Conservation (phyloP, 2,113 vertebrate species). For the Myotis brandtii region DNA sequence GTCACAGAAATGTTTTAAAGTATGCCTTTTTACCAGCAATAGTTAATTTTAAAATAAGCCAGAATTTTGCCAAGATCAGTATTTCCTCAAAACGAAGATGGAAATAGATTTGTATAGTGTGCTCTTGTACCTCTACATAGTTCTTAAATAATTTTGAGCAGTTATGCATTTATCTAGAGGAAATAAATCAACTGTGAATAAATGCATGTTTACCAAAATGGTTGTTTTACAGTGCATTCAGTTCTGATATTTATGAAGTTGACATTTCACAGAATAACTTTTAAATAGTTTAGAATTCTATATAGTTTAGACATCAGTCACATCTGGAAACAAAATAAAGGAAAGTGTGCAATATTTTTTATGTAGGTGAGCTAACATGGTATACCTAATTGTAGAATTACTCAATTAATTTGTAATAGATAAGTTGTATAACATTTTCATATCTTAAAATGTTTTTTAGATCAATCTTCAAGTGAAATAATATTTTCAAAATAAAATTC, state of each 20-base stretch:
- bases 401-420: constrained; percentile 80
- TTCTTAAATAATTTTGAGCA: constrained; percentile 79
- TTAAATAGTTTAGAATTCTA: constrained; percentile 66
- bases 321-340: constrained; percentile 69
- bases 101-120: constrained; percentile 75
- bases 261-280: constrained; percentile 71
- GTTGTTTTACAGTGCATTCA: constrained; percentile 78
- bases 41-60: constrained; percentile 73
- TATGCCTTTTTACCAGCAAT: constrained; percentile 73
- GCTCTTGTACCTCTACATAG: constrained; percentile 74
- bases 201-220: constrained; percentile 84
- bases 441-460: constrained; percentile 81
- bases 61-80: constrained; percentile 79
- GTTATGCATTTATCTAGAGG: constrained; percentile 77
- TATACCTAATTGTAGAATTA: constrained; percentile 73
- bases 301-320: constrained; percentile 69
- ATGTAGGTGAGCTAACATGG: constrained; percentile 61
- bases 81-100: constrained; percentile 76
- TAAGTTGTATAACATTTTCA: constrained; percentile 80
- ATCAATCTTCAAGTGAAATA: constrained; percentile 78
- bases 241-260: constrained; percentile 77
- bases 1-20: constrained; percentile 45
- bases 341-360: constrained; percentile 81
- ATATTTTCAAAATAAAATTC: constrained; percentile 84
- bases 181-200: constrained; percentile 77